Percentiles rank a stretch among this genome's conserved stretches.
Evolutionary conservation across 2,113 vertebrate species (phyloP).

Genomic region (Chinchilla lanigera): DNA sequence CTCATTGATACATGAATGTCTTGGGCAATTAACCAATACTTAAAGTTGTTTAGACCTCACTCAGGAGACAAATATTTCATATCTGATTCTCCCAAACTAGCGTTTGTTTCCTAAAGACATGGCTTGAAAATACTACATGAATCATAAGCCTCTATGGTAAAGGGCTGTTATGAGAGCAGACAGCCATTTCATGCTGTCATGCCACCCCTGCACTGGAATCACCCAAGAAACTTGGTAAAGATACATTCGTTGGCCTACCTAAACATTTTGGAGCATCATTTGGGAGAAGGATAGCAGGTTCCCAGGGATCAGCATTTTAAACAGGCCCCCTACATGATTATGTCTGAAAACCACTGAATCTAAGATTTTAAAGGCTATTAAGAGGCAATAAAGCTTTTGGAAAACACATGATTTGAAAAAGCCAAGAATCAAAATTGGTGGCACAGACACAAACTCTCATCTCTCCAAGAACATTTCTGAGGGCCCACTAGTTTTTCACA

Average conservation of each 20-base stretch:
- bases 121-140: not conserved
- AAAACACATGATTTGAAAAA: not conserved
- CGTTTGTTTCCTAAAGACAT: not conserved
- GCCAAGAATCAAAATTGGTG: not conserved
- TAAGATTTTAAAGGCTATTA: not conserved
- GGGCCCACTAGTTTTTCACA: not conserved
- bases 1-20: not conserved
- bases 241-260: not conserved
- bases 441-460: not conserved
- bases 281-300: rapidly evolving
- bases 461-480: not conserved
- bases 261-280: not conserved
- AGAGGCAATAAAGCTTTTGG: not conserved
- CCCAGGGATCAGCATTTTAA: not conserved
- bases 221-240: not conserved
- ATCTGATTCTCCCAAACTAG: not conserved
- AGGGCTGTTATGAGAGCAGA: not conserved
- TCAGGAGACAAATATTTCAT: not conserved
- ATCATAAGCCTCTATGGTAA: not conserved
- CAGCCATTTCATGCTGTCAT: not conserved
- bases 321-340: not conserved
- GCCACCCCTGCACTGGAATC: not conserved
- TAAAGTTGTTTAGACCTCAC: not conserved
- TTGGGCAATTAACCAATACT: not conserved
- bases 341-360: not conserved